Conservation (phyloP, 1,140 invertebrate genomes). For the Heliconius melpomene region DNA sequence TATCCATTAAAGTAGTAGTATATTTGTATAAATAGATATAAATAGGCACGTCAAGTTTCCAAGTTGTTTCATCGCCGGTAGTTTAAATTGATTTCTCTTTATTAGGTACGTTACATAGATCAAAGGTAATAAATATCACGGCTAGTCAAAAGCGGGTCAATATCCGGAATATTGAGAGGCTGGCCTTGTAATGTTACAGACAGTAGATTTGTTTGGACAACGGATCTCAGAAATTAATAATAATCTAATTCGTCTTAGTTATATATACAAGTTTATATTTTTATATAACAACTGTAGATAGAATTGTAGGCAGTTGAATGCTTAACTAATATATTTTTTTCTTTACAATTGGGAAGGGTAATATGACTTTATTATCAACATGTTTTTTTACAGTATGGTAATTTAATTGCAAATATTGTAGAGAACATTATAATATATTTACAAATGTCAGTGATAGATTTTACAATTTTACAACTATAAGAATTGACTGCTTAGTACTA, state of each 20-base stretch:
- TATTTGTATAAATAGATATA: slow-evolving; percentile 17
- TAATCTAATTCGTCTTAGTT: slow-evolving; percentile 4
- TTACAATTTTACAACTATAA: too few relatives aligned
- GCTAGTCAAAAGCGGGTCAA: slow-evolving; percentile 31
- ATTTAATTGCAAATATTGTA: too few relatives aligned
- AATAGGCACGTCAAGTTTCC: slow-evolving; percentile 1
- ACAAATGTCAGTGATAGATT: too few relatives aligned
- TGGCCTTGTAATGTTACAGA: slow-evolving; percentile 32
- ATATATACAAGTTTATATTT: not conserved
- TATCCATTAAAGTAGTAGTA: slow-evolving; percentile 8
- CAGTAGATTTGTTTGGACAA: slow-evolving; percentile 15
- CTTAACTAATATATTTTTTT: not conserved
- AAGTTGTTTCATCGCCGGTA: slow-evolving; percentile 1
- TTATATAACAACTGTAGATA: not conserved
- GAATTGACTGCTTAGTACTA: too few relatives aligned
- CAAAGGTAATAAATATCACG: slow-evolving; percentile 28
- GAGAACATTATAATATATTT: too few relatives aligned
- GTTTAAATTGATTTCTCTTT: slow-evolving; percentile 23
- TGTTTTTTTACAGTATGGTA: not conserved
- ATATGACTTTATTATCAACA: not conserved
- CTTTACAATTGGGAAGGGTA: not conserved
- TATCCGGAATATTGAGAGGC: slow-evolving; percentile 31
- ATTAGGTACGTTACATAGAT: slow-evolving; percentile 14
- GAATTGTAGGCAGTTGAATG: not conserved
- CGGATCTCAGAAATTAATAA: slow-evolving; percentile 16